Percentiles rank a stretch among this genome's conserved stretches.
These are phyloP conservation scores for Pollenia amentaria DNA, from an alignment of 2,888 invertebrate genomes.

Conservation along the genomic window DNA sequence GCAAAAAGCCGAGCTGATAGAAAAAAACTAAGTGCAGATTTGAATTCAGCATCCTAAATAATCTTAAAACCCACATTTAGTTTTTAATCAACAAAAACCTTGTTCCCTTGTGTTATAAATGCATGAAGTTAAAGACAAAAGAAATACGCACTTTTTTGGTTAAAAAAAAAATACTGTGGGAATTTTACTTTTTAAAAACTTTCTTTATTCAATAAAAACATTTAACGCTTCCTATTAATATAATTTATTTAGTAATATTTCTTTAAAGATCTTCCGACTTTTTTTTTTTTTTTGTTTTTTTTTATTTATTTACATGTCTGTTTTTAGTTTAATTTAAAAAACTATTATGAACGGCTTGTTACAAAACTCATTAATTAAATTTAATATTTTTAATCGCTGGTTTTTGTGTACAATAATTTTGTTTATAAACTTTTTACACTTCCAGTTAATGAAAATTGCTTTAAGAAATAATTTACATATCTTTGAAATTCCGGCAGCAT, in stretches of 20 bases:
- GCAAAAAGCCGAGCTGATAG: too few relatives aligned
- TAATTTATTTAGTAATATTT: too few relatives aligned
- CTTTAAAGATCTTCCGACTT: too few relatives aligned
- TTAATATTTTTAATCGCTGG: not conserved
- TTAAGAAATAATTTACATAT: too few relatives aligned
- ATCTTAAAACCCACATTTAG: too few relatives aligned
- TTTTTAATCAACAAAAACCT: too few relatives aligned
- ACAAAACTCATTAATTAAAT: slow-evolving; percentile 52
- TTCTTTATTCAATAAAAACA: slow-evolving; percentile 1
- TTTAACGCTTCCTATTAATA: slow-evolving; percentile 15
- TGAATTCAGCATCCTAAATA: too few relatives aligned
- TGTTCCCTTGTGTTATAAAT: too few relatives aligned
- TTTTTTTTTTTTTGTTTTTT: too few relatives aligned
- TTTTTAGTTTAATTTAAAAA: too few relatives aligned
- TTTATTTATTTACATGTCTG: not conserved
- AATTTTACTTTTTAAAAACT: not conserved
- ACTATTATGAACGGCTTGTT: slow-evolving; percentile 42
- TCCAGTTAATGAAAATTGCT: slow-evolving; percentile 9
- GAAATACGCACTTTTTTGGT: too few relatives aligned
- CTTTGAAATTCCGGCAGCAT: not conserved
- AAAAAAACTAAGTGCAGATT: too few relatives aligned
- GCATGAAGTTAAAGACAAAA: not conserved
- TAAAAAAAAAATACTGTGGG: not conserved
- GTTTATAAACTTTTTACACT: slow-evolving; percentile 57
- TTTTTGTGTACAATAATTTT: slow-evolving; percentile 8